Conservation (phyloP, 2,113 vertebrate species). For the Micronisus gabar region DNA sequence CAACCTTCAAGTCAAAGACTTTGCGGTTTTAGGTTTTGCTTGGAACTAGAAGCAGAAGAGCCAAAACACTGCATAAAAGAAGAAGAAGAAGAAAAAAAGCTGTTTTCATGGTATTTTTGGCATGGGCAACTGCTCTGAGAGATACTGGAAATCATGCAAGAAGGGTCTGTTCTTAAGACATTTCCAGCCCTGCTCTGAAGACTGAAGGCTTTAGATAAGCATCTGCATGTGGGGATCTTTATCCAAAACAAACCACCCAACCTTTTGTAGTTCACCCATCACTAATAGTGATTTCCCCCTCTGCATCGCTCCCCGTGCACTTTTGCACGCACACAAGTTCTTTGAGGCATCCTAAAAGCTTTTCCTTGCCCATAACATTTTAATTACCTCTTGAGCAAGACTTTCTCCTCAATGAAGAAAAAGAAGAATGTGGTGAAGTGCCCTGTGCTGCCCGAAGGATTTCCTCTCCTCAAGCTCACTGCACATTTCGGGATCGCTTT, state of each 20-base stretch:
- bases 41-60: constrained; percentile 6
- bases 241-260: constrained; percentile 26
- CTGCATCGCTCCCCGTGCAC: neutral
- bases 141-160: constrained; percentile 20
- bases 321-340: neutral
- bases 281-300: neutral
- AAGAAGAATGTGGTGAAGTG: neutral
- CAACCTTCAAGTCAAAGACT: neutral
- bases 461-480: neutral
- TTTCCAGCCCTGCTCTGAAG: neutral
- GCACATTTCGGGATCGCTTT: rapidly evolving
- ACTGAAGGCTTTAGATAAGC: constrained; percentile 18
- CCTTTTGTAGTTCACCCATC: neutral
- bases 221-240: neutral
- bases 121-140: neutral
- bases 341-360: neutral
- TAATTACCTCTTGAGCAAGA: neutral
- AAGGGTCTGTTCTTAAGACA: neutral
- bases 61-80: constrained; percentile 8
- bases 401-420: neutral
- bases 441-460: neutral
- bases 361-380: neutral
- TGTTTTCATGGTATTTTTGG: constrained; percentile 18
- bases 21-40: neutral
- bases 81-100: neutral